Base-by-base conservation (phyloP, 2,797 vertebrate genomes). In the Lepus oiostolus region DNA sequence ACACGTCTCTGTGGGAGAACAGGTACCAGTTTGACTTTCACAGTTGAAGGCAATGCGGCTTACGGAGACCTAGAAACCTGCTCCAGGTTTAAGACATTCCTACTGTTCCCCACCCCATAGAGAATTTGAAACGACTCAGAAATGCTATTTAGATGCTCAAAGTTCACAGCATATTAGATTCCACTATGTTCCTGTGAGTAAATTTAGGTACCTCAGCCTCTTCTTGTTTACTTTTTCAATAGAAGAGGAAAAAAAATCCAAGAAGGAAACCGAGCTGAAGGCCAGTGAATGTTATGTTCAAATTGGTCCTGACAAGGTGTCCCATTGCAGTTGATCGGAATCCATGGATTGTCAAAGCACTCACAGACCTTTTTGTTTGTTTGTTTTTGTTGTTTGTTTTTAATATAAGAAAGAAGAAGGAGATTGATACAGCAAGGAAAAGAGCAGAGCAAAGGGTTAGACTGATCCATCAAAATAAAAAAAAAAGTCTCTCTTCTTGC, bases 91-190 rank as follows among this genome's bases (percentile, higher is more conserved):
- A 74, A 9, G 10, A 24, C 32, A 2, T 26, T 60, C 70, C 11
- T 4, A 14, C 5, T 8, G 1, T 22, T 4, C 54, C 1, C 5
- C 4, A 6, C 7, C 10, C 4, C 6, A 50, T 13, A 7, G 2
- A 71, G 71, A 76, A 72, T 4, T 60, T 13, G 42, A 28, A 82
- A 30, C 1, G 12, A 22, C 22, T 87, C 75, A 60, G 79, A 81
- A 50, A 14, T 2, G 26, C 1, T 35, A 14, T 14, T 28, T 0
- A 17, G 1, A 12, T 63, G 6, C 10, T 85, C 14, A 28, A 21
- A 7, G 10, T 38, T 72, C 19, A 70, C 14, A 68, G 50, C 8
- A 0, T 14, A 1, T 7, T n/a, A 70, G 54, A 65, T n/a, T 22
- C 7, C 47, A 11, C 17, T 26, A 4, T 7, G 3, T 28, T 4